These are phyloP conservation scores for Vulpes vulpes DNA, from an alignment of 2,113 vertebrate genomes.

Conservation along the genomic window DNA sequence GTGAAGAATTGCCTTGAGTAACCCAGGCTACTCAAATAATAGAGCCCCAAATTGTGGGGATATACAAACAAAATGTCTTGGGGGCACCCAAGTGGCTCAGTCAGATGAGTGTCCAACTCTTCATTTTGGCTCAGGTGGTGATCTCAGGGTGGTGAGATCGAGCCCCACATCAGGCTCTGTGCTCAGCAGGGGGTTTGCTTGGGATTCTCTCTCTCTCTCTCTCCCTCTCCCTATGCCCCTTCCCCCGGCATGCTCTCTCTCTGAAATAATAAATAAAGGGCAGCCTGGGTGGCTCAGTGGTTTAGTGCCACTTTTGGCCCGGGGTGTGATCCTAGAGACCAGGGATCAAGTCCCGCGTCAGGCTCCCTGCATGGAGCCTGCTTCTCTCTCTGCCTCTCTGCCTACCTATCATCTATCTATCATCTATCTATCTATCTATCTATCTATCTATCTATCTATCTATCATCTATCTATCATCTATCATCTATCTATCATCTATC, in stretches of 20 bases:
- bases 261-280: background rate
- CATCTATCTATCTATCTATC: too few relatives aligned
- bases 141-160: background rate
- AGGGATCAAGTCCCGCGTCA: too few relatives aligned
- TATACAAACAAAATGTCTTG: background rate
- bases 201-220: background rate
- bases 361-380: too few relatives aligned
- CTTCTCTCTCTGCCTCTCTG: too few relatives aligned
- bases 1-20: background rate
- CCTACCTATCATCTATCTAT: too few relatives aligned
- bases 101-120: background rate
- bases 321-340: too few relatives aligned
- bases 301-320: too few relatives aligned
- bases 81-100: background rate
- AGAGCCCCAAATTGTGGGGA: background rate
- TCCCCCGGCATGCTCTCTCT: background rate
- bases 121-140: background rate
- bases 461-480: too few relatives aligned
- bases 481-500: too few relatives aligned
- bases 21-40: background rate
- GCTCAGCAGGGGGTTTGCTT: background rate
- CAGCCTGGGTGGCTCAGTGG: too few relatives aligned
- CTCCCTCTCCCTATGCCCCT: background rate
- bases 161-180: background rate
- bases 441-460: too few relatives aligned